Percentiles rank a stretch among this genome's conserved stretches.
phyloP scores from a whole-genome alignment of 2,113 vertebrate genomes.

The Capra hircus region DNA sequence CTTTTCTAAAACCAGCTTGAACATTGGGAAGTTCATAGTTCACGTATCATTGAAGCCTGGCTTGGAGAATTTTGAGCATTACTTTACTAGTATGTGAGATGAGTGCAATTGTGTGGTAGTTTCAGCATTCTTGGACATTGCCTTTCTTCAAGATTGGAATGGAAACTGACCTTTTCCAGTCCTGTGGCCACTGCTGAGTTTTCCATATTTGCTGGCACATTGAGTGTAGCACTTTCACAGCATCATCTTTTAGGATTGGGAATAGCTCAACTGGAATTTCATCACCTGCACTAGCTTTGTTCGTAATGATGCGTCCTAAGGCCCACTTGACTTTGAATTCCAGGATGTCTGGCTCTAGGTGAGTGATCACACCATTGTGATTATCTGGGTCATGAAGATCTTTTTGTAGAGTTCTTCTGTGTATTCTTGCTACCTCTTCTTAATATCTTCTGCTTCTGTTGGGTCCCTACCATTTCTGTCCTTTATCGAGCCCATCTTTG shows the following conservation, averaged over 20 bases:
- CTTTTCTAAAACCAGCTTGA: neutral
- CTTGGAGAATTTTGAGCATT: neutral
- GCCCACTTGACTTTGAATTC: neutral
- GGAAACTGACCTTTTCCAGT: neutral
- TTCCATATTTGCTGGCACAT: neutral
- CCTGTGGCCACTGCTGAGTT: neutral
- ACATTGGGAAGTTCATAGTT: neutral
- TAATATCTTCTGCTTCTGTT: neutral
- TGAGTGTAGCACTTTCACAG: neutral
- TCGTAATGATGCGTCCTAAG: neutral
- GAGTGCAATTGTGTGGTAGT: neutral
- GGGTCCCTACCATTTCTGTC: neutral
- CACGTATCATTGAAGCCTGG: neutral
- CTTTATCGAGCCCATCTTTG: neutral
- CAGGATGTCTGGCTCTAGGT: neutral
- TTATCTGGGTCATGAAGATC: neutral
- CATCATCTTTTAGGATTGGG: neutral
- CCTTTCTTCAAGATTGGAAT: neutral
- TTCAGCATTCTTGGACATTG: neutral
- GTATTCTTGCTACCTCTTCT: neutral
- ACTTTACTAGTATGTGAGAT: neutral
- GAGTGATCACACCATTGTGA: neutral
- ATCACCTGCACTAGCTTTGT: neutral
- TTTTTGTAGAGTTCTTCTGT: neutral
- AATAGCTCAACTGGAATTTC: neutral